Percentiles rank a stretch among this genome's conserved stretches.
Evolutionary conservation across 2,888 invertebrate genomes (phyloP).

Genomic region (Drymonia ruficornis): DNA sequence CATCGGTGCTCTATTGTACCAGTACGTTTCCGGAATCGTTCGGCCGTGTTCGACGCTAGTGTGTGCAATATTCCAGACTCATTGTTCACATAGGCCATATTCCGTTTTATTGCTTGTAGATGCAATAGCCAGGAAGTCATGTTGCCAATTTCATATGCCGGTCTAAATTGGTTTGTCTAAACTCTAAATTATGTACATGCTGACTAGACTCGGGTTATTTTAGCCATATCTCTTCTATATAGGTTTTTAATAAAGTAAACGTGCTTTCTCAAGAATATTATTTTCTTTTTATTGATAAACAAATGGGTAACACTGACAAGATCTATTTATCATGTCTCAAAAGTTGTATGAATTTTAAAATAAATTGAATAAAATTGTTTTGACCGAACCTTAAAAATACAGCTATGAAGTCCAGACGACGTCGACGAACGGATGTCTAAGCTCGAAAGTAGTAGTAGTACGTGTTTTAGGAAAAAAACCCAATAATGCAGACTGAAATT

Average conservation of each 20-base stretch:
- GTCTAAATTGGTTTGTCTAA: neutral
- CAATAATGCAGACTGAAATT: neutral
- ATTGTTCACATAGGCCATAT: conserved; percentile 19
- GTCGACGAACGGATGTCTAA: neutral
- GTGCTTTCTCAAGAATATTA: neutral
- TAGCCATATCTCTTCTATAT: neutral
- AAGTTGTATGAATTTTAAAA: too few relatives aligned
- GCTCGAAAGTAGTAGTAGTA: neutral
- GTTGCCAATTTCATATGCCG: neutral
- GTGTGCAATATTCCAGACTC: conserved; percentile 33
- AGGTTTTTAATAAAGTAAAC: neutral
- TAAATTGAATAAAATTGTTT: neutral
- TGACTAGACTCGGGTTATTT: neutral
- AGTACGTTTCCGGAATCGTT: conserved; percentile 54
- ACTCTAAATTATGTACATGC: neutral
- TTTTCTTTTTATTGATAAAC: neutral
- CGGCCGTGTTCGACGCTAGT: conserved; percentile 23
- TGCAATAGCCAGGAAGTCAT: conserved; percentile 2
- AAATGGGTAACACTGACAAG: too few relatives aligned
- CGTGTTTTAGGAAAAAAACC: neutral
- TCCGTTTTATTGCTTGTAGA: conserved; percentile 7
- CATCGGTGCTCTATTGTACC: conserved; percentile 49
- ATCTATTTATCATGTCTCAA: too few relatives aligned
- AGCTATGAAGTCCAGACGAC: neutral
- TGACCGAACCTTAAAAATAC: neutral